A percentile compares a stretch with the other conserved stretches of the same genome.
Evolutionary conservation across 2,888 invertebrate species (phyloP).

Genomic region (Meteorus colon): DNA sequence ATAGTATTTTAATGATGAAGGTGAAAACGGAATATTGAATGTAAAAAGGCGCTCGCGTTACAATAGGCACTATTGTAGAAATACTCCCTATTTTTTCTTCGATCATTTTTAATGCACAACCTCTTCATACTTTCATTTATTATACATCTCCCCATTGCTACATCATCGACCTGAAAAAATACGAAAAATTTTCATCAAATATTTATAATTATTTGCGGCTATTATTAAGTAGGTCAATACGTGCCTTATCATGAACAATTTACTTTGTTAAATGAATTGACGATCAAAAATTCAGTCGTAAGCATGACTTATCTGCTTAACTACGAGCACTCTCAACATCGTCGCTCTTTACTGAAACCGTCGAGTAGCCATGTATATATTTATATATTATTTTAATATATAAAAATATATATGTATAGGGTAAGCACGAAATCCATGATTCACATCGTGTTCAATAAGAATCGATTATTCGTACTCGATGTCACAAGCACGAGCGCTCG

Average conservation of each 20-base stretch:
- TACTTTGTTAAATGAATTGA: not conserved
- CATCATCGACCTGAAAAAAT: no score
- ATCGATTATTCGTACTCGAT: slow-evolving; percentile 48
- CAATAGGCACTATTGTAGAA: no score
- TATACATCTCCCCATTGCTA: no score
- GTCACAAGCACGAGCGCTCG: slow-evolving; percentile 47
- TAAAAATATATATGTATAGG: slow-evolving; percentile 11
- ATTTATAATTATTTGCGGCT: not conserved
- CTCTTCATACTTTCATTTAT: no score
- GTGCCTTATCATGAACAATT: slow-evolving; percentile 16
- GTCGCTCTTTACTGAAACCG: not conserved
- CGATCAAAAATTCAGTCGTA: slow-evolving; percentile 17
- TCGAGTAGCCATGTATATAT: not conserved
- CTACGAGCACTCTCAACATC: slow-evolving; percentile 3
- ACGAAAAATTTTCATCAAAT: not conserved
- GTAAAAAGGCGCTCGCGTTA: no score
- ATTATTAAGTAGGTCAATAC: slow-evolving; percentile 7
- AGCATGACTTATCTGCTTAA: slow-evolving; percentile 33
- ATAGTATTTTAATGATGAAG: no score
- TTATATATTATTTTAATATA: not conserved
- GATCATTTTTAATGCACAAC: no score
- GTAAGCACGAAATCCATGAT: slow-evolving; percentile 18
- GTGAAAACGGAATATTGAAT: no score
- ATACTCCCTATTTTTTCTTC: no score
- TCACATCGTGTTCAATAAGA: slow-evolving; percentile 33